phyloP scores from a whole-genome alignment of 1,140 invertebrate genomes.

The Semibalanus balanoides region DNA sequence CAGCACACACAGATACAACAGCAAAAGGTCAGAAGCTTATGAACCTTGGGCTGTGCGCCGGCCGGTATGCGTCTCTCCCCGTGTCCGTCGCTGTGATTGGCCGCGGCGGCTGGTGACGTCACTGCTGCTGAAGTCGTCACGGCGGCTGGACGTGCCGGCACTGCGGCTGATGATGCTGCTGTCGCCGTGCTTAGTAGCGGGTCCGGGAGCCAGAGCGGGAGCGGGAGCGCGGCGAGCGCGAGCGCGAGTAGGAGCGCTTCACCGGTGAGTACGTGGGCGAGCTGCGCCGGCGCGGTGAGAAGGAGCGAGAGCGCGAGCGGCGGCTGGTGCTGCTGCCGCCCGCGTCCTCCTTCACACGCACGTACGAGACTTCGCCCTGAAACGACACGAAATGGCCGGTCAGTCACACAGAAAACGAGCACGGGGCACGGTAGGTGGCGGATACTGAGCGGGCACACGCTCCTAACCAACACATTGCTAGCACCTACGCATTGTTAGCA shows the following conservation, averaged over 20 bases:
- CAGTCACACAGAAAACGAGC: too few species aligned
- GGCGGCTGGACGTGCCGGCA: not conserved
- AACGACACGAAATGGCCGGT: too few species aligned
- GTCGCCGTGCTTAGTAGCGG: slow-evolving; percentile 15
- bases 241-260: slow-evolving; percentile 45
- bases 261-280: slow-evolving; percentile 48
- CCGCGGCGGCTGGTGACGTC: not conserved
- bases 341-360: slow-evolving; percentile 83
- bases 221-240: slow-evolving; percentile 35
- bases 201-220: slow-evolving; percentile 60
- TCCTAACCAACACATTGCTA: too few species aligned
- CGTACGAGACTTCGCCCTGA: slow-evolving; percentile 88
- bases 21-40: not conserved
- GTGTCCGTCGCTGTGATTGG: too few species aligned
- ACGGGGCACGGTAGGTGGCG: too few species aligned
- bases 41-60: not conserved
- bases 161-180: not conserved
- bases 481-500: too few species aligned
- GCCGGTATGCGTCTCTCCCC: too few species aligned
- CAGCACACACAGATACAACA: too few species aligned
- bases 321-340: slow-evolving; percentile 28
- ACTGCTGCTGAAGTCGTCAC: not conserved
- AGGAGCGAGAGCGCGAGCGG: slow-evolving; percentile 37
- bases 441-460: too few species aligned
- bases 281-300: slow-evolving; percentile 63